phyloP scores from a whole-genome alignment of 2,888 invertebrate genomes.

The Cosmia trapezina region DNA sequence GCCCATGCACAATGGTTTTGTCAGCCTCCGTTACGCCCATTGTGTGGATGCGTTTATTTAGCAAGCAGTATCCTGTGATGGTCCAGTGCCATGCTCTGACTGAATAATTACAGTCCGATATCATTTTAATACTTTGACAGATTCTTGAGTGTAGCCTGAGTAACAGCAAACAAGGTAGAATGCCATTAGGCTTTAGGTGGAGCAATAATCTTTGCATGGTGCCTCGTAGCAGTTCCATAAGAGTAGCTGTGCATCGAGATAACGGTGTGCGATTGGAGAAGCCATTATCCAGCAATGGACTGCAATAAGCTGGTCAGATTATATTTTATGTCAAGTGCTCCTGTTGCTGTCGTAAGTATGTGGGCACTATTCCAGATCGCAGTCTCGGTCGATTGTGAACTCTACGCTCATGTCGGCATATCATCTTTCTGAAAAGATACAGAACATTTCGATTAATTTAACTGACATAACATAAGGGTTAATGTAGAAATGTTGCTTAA shows the following conservation, averaged over 20 bases:
- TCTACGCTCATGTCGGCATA: conserved; percentile 70
- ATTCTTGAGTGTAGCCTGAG: not conserved
- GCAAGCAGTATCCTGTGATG: too few species aligned
- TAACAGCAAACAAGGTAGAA: not conserved
- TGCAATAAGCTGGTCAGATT: not conserved
- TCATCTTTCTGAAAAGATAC: conserved; percentile 68
- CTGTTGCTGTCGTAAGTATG: conserved; percentile 61
- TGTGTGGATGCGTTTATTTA: too few species aligned
- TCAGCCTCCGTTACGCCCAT: too few species aligned
- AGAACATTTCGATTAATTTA: not conserved
- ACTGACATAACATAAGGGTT: not conserved
- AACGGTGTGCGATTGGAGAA: rapidly evolving
- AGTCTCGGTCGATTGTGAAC: conserved; percentile 71
- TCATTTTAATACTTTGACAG: not conserved
- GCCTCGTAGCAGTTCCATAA: not conserved
- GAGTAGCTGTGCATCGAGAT: too few species aligned
- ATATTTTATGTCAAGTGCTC: conserved; percentile 31
- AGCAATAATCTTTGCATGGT: not conserved
- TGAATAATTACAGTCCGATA: not conserved
- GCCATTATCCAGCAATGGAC: too few species aligned
- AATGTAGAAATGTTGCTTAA: too few species aligned
- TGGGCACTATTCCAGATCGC: conserved; percentile 64
- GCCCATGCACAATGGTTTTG: too few species aligned
- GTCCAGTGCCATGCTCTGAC: too few species aligned
- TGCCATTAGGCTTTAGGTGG: too few species aligned